Percentiles rank a stretch among this genome's conserved stretches.
Evolutionary conservation across 2,797 vertebrate species (phyloP).

Genomic region (Astyanax mexicanus): DNA sequence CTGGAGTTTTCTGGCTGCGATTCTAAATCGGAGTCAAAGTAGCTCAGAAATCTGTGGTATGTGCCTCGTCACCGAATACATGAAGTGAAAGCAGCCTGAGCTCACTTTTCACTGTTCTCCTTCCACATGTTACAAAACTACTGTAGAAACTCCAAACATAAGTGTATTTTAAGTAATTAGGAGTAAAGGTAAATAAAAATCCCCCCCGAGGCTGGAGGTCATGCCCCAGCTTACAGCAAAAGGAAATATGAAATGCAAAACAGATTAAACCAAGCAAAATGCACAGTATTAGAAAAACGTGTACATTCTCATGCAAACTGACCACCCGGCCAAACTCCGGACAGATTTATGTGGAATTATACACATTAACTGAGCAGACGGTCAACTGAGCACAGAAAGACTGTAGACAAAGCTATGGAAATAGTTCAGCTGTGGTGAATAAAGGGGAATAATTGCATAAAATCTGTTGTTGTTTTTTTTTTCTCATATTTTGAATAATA

Average conservation of each 20-base stretch:
- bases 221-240: neutral
- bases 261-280: neutral
- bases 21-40: slow-evolving; percentile 19
- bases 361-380: neutral
- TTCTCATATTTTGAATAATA: no score
- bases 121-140: slow-evolving; percentile 2
- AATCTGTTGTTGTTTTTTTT: no score
- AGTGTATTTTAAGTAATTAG: neutral
- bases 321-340: neutral
- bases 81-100: slow-evolving; percentile 47
- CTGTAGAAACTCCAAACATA: neutral
- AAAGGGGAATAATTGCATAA: no score
- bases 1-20: neutral
- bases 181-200: no score
- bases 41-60: slow-evolving; percentile 14
- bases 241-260: neutral
- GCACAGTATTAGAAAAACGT: neutral
- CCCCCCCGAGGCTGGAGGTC: neutral
- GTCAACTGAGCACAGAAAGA: neutral
- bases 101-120: neutral
- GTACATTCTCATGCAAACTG: neutral
- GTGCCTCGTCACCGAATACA: slow-evolving; percentile 5
- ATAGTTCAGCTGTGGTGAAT: no score
- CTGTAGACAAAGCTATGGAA: no score
- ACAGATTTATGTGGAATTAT: neutral